Base-by-base conservation (phyloP, 30 jellyfish, hydroid and myxozoan species). In the Catostylus mosaicus region DNA sequence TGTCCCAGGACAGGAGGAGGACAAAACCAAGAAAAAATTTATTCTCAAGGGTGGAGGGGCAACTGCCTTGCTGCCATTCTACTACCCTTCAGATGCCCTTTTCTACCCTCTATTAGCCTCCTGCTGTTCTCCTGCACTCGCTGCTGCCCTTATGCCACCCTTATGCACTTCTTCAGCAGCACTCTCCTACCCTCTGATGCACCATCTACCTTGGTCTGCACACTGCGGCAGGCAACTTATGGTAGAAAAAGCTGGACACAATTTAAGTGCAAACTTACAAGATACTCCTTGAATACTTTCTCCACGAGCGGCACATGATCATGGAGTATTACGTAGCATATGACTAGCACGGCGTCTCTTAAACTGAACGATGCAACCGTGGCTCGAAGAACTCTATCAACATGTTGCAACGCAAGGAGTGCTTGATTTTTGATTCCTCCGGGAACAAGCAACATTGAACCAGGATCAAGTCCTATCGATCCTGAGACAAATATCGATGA, bases 381-480 rank as follows among this genome's bases (percentile, higher is more conserved):
- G 35, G 84, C 97, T 29, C 73, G 11, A 20, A 94, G 50, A 27
- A 83, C 89, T 60, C 77, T 67, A 33, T 78, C 81, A 20, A 77
- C 94, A 59, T 90, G 97, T n/a, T 76, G 34, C 27, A 90, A 57
- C 8, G 96, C 85, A 10, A 90, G 75, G 77, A 27, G 37, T 1
- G 97, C 93, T 71, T 92, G 92, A 3, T 31, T 54, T 36, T 37
- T 30, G 36, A 86, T 45, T 34, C 88, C 93, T 29, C 63, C 80
- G 0, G 50, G 29, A 20, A 57, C 78, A 1, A 92, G 73, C 32
- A 20, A 43, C 96, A 92, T 85, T 30, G 96, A 57, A 18, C 87
- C 75, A 1, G 98, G 97, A 30, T 64, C 62, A 71, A 92, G 50
- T 30, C 95, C 95, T 23, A 92, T 92, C 4, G 95, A 86, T 14